Evolutionary conservation across 2,888 invertebrate genomes (phyloP).

Genomic region (Macrostomum cliftonense): DNA sequence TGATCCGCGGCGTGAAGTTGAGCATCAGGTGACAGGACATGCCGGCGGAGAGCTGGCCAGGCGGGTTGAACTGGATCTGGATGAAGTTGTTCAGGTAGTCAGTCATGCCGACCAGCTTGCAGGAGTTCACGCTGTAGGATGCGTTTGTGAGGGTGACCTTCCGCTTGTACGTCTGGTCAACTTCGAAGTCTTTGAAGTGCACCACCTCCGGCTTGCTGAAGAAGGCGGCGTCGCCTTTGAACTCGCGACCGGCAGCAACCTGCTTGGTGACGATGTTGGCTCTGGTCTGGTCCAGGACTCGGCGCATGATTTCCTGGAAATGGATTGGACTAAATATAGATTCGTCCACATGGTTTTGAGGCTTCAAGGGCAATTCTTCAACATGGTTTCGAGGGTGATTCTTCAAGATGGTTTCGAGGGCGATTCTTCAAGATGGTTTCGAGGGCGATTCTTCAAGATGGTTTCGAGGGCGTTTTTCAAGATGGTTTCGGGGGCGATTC

Average conservation of each 20-base stretch:
- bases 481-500: too few relatives aligned
- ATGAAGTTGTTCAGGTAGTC: constrained; percentile 30
- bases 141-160: constrained; percentile 35
- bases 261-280: constrained; percentile 31
- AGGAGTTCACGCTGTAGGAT: constrained; percentile 35
- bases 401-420: too few relatives aligned
- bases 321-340: too few relatives aligned
- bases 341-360: too few relatives aligned
- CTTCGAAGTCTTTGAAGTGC: constrained; percentile 38
- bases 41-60: constrained; percentile 37
- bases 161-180: constrained; percentile 33
- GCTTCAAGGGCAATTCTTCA: too few relatives aligned
- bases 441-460: too few relatives aligned
- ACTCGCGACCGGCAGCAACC: constrained; percentile 31
- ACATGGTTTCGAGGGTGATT: too few relatives aligned
- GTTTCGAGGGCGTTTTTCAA: too few relatives aligned
- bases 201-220: constrained; percentile 35
- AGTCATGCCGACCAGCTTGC: constrained; percentile 31
- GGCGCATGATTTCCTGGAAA: constrained; percentile 25
- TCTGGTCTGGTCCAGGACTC: constrained; percentile 25
- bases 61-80: constrained; percentile 31
- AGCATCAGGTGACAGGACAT: constrained; percentile 35
- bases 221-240: constrained; percentile 28
- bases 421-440: too few relatives aligned
- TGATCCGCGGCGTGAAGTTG: constrained; percentile 35